These are phyloP conservation scores for Temnothorax ravouxi DNA, from an alignment of 2,888 invertebrate genomes.

Conservation along the genomic window DNA sequence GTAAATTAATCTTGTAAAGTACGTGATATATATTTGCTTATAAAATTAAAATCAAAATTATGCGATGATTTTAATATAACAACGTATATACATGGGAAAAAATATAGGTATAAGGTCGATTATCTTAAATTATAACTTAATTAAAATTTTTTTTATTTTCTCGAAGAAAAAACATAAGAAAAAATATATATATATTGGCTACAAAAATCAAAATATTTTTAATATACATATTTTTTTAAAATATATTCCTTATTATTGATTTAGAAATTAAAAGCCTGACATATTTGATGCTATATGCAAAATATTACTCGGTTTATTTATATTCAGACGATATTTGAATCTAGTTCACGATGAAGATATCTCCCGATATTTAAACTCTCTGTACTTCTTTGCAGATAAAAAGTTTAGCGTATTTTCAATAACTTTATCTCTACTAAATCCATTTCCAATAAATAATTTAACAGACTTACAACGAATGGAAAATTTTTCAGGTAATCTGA, in stretches of 20 bases:
- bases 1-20: not conserved
- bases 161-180: not conserved
- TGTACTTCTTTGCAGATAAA: not conserved
- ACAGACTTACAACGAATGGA: not conserved
- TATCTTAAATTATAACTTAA: not conserved
- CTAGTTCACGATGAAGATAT: not conserved
- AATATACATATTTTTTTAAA: not conserved
- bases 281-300: not conserved
- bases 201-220: not conserved
- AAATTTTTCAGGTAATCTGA: not conserved
- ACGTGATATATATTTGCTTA: not conserved
- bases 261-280: not conserved
- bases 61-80: not conserved
- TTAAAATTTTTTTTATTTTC: not conserved
- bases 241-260: not conserved
- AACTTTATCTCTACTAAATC: slow-evolving; percentile 3
- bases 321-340: not conserved
- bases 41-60: not conserved
- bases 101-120: not conserved
- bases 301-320: not conserved
- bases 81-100: not conserved
- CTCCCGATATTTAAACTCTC: not conserved
- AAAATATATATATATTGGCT: not conserved
- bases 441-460: slow-evolving; percentile 10
- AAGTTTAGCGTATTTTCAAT: not conserved